phyloP scores from a whole-genome alignment of 2,888 invertebrate genomes.

The Nomada ferruginata region DNA sequence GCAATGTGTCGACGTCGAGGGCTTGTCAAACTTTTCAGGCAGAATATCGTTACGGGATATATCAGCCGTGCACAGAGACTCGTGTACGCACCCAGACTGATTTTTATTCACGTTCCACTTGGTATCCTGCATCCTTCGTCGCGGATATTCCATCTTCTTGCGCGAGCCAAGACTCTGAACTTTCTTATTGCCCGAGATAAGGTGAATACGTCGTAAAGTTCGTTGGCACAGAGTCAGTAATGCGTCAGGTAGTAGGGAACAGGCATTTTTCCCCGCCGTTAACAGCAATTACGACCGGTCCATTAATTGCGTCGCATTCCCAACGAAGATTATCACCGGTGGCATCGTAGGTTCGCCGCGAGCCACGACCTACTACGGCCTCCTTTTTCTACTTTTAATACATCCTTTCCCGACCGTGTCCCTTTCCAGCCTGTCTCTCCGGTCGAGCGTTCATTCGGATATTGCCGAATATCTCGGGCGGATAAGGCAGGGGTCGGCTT shows the following conservation, averaged over 20 bases:
- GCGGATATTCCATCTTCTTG: neutral
- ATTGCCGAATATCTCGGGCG: slow-evolving; percentile 76
- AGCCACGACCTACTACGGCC: slow-evolving; percentile 26
- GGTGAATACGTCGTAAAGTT: neutral
- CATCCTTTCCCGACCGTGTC: slow-evolving; percentile 49
- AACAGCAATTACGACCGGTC: slow-evolving; percentile 22
- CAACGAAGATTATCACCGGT: slow-evolving; percentile 19
- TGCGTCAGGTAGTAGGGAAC: neutral
- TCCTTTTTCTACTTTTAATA: slow-evolving; percentile 62
- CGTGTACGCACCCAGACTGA: neutral
- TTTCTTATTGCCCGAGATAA: neutral
- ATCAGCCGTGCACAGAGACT: neutral
- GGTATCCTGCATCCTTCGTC: neutral
- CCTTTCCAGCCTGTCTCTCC: slow-evolving; percentile 58
- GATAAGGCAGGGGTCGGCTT: slow-evolving; percentile 69
- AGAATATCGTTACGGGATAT: neutral
- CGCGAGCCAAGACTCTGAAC: too few species aligned
- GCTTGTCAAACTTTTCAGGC: neutral
- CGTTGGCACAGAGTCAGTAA: neutral
- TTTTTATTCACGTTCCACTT: neutral
- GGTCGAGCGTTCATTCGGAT: slow-evolving; percentile 76
- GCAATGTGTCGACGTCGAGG: neutral
- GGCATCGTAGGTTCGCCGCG: slow-evolving; percentile 23
- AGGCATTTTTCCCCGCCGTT: neutral
- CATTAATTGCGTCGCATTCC: slow-evolving; percentile 36